phyloP scores from a whole-genome alignment of 1,140 invertebrate species.

The Battus philenor region DNA sequence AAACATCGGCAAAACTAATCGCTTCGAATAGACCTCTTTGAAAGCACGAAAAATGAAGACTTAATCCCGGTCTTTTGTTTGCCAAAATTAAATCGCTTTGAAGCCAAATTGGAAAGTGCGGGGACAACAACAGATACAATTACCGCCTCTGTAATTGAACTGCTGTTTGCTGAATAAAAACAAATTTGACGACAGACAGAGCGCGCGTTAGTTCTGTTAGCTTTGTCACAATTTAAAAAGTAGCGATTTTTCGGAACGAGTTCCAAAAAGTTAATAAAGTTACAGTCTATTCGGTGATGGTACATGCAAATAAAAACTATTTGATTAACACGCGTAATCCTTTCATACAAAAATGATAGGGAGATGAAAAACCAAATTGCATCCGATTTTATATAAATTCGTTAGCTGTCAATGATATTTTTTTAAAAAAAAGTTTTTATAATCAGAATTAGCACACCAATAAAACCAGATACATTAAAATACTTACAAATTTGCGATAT shows the following conservation, averaged over 20 bases:
- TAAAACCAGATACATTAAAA: too few relatives aligned
- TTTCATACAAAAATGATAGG: too few relatives aligned
- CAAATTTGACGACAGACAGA: constrained; percentile 7
- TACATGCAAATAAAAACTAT: too few relatives aligned
- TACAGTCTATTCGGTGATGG: too few relatives aligned
- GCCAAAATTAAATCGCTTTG: constrained; percentile 54
- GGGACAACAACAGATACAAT: constrained; percentile 26
- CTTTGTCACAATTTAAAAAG: not conserved
- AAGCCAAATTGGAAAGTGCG: constrained; percentile 49
- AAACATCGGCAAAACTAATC: constrained; percentile 2
- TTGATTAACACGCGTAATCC: too few relatives aligned
- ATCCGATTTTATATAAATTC: too few relatives aligned
- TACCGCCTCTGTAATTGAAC: constrained; percentile 14
- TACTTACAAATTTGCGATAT: too few relatives aligned
- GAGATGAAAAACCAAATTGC: too few relatives aligned
- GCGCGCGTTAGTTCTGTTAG: not conserved
- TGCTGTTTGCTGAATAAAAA: constrained; percentile 13
- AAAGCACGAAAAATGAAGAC: constrained; percentile 33
- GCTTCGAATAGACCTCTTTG: not conserved
- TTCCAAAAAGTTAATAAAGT: too few relatives aligned
- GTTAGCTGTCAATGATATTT: too few relatives aligned
- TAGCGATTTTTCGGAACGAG: not conserved
- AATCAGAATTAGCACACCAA: too few relatives aligned
- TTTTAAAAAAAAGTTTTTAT: too few relatives aligned
- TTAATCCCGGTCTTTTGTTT: constrained; percentile 51